Evolutionary conservation across 2,888 invertebrate genomes (phyloP), one percentile per base, ranked within the genome.

Genomic region (Steinernema carpocapsae): DNA sequence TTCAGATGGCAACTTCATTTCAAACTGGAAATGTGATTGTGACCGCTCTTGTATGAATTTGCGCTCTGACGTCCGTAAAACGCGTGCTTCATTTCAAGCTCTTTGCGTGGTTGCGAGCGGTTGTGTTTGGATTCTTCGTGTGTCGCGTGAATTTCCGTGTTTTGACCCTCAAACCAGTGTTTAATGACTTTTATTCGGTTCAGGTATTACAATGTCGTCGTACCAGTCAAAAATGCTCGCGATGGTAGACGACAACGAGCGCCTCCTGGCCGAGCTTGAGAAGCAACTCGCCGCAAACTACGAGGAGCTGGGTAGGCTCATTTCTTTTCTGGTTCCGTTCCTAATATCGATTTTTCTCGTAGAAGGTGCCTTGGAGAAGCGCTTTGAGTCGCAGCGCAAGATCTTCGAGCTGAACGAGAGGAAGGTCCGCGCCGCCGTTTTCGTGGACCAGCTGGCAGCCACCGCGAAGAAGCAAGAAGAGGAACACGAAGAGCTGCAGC

Each of bases 231-330:
- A n/a, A n/a, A n/a, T n/a, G n/a, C n/a, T n/a, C n/a, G n/a, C n/a
- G n/a, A n/a, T n/a, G n/a, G n/a, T 56, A 6, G 26, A 24, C 56
- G 56, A 56, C 2, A 56, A 56, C 56, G 56, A 56, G 26, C 56
- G 26, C 12, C 4, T 56, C 26, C 26, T 26, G 6, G 56, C 17
- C 26, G 56, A 56, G 24, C 26, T 56, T 6, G 56, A 56, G 26
- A 56, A 56, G 26, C 56, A 26, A 24, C 56, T 56, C 6, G 26
- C 56, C 26, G 24, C 22, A 19, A 22, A 56, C 14, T 56, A 56
- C 26, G 26, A 6, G 12, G 56, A 56, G 22, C 56, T 56, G 4
- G n/a, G 56, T 56, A 56, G 26, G 56, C 19, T 17, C n/a, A n/a
- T n/a, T n/a, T n/a, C n/a, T 43, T 43, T 43, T 43, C 43, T 43